A percentile compares a stretch with the other conserved stretches of the same genome.
Conservation (phyloP, 2,113 vertebrate genomes). For the Lethenteron reissneri region DNA sequence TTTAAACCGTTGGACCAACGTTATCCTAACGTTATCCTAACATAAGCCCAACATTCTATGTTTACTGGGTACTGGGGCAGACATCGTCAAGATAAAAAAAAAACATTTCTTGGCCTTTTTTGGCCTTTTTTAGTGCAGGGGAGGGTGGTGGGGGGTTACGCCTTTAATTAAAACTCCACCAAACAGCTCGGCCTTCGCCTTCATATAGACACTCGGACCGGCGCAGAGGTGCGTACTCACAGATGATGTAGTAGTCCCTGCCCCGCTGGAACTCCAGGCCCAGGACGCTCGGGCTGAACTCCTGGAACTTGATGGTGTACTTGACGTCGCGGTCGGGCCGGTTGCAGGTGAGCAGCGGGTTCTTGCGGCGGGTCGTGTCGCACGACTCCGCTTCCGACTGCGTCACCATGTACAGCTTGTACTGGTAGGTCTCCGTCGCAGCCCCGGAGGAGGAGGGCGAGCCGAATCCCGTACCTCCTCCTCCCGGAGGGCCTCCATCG, state of each 20-base stretch:
- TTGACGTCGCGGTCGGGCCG: constrained; percentile 96
- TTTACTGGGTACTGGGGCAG: too few species aligned
- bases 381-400: constrained; percentile 84
- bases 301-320: constrained; percentile 99
- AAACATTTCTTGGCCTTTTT: too few species aligned
- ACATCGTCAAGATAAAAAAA: too few species aligned
- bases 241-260: constrained; percentile 96
- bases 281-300: constrained; percentile 97
- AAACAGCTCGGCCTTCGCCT: too few species aligned
- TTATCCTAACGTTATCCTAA: too few species aligned
- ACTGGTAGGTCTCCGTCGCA: constrained; percentile 58
- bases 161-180: too few species aligned
- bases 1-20: too few species aligned
- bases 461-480: not conserved
- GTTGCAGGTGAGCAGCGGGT: constrained; percentile 87
- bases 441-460: not conserved
- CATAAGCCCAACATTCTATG: too few species aligned
- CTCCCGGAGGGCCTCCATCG: not conserved
- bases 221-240: constrained; percentile 36
- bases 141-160: too few species aligned
- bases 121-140: too few species aligned
- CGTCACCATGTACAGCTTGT: constrained; percentile 96
- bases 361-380: constrained; percentile 81
- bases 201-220: too few species aligned
- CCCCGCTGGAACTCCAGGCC: constrained; percentile 91